Percentiles rank a stretch among this genome's conserved stretches.
Evolutionary conservation across 1,140 invertebrate species (phyloP).

Genomic region (Camponotus pennsylvanicus): DNA sequence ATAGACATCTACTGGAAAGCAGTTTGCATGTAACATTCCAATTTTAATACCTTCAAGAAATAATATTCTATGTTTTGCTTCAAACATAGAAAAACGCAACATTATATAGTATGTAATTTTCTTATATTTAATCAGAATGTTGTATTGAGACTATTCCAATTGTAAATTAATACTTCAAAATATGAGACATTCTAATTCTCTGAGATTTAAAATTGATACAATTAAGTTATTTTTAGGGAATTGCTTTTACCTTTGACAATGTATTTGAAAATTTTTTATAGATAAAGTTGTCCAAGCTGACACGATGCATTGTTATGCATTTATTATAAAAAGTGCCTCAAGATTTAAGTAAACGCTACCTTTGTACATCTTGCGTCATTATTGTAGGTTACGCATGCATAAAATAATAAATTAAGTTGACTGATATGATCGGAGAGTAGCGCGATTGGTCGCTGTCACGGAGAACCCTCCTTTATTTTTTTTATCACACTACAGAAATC

Average conservation of each 20-base stretch:
- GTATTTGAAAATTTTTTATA: neutral
- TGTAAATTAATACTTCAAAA: neutral
- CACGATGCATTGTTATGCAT: neutral
- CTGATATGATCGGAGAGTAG: slow-evolving; percentile 73
- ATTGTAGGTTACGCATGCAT: slow-evolving; percentile 48
- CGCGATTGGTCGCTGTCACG: slow-evolving; percentile 72
- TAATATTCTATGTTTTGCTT: neutral
- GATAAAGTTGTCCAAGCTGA: neutral
- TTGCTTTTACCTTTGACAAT: neutral
- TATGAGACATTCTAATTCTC: neutral
- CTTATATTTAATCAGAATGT: neutral
- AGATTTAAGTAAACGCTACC: neutral
- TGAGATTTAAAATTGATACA: neutral
- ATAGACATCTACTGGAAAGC: neutral
- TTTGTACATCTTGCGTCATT: slow-evolving; percentile 20
- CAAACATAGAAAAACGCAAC: neutral
- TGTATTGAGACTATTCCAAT: neutral
- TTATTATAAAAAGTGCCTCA: neutral
- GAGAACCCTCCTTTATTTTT: slow-evolving; percentile 63
- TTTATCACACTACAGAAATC: slow-evolving; percentile 72
- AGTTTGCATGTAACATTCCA: neutral
- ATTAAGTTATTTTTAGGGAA: neutral
- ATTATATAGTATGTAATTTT: neutral
- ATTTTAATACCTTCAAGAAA: neutral
- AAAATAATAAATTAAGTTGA: slow-evolving; percentile 78